Base-by-base conservation (phyloP, 64 coral and sea anemone species). In the Catalaphyllia jardinei region DNA sequence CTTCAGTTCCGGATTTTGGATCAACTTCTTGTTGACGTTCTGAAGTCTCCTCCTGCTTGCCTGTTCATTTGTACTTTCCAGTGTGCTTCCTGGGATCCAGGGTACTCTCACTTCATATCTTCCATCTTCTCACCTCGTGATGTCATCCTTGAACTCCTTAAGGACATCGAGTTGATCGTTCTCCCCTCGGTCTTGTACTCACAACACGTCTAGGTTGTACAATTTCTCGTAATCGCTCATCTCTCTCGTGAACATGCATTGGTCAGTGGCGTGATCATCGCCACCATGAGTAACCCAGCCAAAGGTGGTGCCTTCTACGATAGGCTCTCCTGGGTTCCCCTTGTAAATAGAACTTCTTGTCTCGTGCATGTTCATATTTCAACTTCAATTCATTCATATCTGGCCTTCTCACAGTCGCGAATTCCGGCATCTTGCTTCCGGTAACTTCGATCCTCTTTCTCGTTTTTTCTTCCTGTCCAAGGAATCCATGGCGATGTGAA, bases 231-330 rank as follows among this genome's bases (percentile, higher is more conserved):
- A 91, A 8, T 67, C 89, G 29, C 31, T 55, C 31, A 54, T 18
- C 79, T 91, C 67, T 76, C 31, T 72, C 57, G 79, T 73, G 76
- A 87, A 92, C 90, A 92, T 87, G 46, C 91, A 80, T 51, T 80
- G 31, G 75, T 75, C 75, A 8, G 60, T 87, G 33, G 33, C 11
- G 57, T 24, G 31, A 50, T 86, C 22, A 64, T 79, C 82, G 16
- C 83, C 83, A 25, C 83, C 91, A 52, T 92, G 91, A 25, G 87
- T 92, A 15, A 92, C 83, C 91, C 91, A 92, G 52, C 91, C 82
- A 62, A 92, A 92, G 61, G 83, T 92, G 33, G 90, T 86, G 3
- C 90, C 90, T 39, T 78, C 61, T 11, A 87, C 83, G 57, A 77
- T 55, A 17, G 91, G 74, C 33, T 87, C 83, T 67, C 83, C 83